These are phyloP conservation scores for Peromyscus polionotus DNA, from an alignment of 2,113 vertebrate genomes.

Conservation along the genomic window DNA sequence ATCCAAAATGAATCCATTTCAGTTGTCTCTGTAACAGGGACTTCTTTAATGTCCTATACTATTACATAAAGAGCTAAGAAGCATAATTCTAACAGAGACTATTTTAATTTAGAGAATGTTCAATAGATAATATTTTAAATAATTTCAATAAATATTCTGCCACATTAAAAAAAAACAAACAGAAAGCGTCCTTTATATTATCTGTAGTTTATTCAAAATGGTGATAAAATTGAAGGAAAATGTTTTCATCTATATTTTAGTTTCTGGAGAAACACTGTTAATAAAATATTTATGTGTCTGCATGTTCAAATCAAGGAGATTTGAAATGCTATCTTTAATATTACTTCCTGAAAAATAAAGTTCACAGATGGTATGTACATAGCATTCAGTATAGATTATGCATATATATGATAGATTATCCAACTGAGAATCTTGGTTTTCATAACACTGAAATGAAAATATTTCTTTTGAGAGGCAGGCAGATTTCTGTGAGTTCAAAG, in stretches of 20 bases:
- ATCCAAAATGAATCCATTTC: neutral
- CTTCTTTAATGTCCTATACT: neutral
- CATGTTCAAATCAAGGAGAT: neutral
- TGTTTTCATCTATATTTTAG: neutral
- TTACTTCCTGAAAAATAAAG: constrained; percentile 24
- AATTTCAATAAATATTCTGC: neutral
- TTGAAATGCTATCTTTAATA: neutral
- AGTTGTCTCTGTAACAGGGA: neutral
- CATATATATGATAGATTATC: neutral
- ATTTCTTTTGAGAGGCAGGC: neutral
- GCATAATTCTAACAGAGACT: neutral
- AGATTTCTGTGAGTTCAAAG: neutral
- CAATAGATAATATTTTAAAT: neutral
- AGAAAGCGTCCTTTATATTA: neutral
- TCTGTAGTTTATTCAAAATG: neutral
- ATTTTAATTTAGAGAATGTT: neutral
- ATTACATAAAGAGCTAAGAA: neutral
- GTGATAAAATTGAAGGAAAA: neutral
- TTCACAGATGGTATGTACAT: neutral
- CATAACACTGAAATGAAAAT: neutral
- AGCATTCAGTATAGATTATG: neutral
- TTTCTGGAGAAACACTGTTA: neutral
- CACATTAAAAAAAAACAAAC: neutral
- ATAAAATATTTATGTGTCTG: constrained; percentile 30
- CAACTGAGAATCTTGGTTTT: neutral